Percentiles rank a stretch among this genome's conserved stretches.
phyloP scores from a whole-genome alignment of 2,797 vertebrate genomes.

The Aythya fuligula region DNA sequence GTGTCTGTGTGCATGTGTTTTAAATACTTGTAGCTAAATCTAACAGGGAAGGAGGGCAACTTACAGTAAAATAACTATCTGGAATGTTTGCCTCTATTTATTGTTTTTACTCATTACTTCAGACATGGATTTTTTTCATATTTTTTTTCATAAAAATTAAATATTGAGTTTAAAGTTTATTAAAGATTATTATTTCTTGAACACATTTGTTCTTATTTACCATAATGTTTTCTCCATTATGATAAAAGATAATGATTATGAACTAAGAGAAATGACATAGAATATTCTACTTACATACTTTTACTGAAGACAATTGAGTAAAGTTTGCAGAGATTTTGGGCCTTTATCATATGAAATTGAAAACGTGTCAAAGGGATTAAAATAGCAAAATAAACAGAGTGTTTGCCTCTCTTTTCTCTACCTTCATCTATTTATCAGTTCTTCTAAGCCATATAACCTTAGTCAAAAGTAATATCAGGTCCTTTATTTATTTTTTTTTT shows the following conservation, averaged over 20 bases:
- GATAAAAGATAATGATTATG: neutral
- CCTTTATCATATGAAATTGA: neutral
- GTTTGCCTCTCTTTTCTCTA: neutral
- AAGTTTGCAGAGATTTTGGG: neutral
- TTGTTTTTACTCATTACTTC: neutral
- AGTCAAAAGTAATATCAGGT: neutral
- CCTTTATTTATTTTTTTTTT: constrained; percentile 6
- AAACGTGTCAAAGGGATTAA: constrained; percentile 1
- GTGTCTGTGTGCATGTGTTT: neutral
- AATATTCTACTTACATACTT: neutral
- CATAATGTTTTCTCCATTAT: neutral
- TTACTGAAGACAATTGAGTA: neutral
- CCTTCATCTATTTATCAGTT: neutral
- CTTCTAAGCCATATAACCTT: neutral
- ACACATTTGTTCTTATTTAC: neutral
- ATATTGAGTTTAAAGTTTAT: neutral
- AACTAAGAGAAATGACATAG: neutral
- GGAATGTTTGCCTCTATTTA: neutral
- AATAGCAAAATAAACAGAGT: constrained; percentile 3
- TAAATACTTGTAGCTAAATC: neutral
- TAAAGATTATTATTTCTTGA: neutral
- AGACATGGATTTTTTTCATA: neutral
- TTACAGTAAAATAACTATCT: neutral
- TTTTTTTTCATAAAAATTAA: neutral
- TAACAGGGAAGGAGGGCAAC: neutral